Base-by-base conservation (phyloP, 2,113 vertebrate genomes). In the Cephalophus harveyi region DNA sequence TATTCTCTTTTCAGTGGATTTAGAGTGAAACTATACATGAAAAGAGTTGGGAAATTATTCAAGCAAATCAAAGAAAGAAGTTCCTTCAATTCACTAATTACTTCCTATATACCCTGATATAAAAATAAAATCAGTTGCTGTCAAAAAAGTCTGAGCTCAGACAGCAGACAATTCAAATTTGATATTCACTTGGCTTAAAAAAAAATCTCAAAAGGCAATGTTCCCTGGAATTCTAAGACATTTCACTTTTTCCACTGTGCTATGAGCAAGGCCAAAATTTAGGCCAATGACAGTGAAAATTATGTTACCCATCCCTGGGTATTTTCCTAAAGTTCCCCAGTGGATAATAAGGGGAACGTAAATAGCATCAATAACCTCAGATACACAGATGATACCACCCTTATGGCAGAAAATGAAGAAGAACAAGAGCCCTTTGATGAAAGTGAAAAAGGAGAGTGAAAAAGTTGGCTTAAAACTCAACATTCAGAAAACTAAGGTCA, bases 21-120 rank as follows among this genome's bases (percentile, higher is more conserved):
- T 74, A 84, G 71, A 96, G 60, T 89, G 59, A 94, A 98, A 96
- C 43, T 57, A 27, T n/a, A 55, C 59, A 48, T 55, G 6, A 21
- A 95, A 87, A 92, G 86, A 94, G 50, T 46, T 57, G 71, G n/a
- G 94, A 90, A 97, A 92, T 97, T 91, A 97, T 92, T 96, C 95
- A 96, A 96, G 87, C 92, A 97, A 93, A 36, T 97, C 92, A 95
- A 30, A 67, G 64, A 98, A 96, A 96, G 60, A 95, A 94, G 93
- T 92, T 94, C 91, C 96, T 87, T 89, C 36, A 95, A 87, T 95
- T 95, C 95, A 81, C 95, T 92, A 97, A 94, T 97, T 85, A 79
- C 43, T 96, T 92, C 57, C 87, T 87, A 7, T 40, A 62, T 82
- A 87, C 81, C 78, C 60, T 74, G 30, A 78, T 71, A 7, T 92